Conservation (phyloP, 92 coral and sea anemone genomes). For the Palythoa grandiflora region DNA sequence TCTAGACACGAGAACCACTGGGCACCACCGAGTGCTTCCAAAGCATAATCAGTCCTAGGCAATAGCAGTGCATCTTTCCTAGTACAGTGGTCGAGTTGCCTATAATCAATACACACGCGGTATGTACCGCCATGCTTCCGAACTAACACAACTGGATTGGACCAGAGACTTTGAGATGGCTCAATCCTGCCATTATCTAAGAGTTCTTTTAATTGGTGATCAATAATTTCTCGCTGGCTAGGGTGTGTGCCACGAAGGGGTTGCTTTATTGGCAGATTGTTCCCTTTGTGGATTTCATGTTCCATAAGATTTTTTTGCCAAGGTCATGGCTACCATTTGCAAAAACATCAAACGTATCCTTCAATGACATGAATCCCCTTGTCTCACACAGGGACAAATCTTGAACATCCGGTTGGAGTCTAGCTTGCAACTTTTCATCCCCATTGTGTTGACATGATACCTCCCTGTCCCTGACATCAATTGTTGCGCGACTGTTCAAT, state of each 20-base stretch:
- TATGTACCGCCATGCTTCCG: slow-evolving; percentile 51
- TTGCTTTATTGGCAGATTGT: slow-evolving; percentile 40
- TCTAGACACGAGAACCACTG: slow-evolving; percentile 1
- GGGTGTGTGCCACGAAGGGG: slow-evolving; percentile 40
- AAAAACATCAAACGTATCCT: slow-evolving; percentile 40
- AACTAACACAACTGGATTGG: slow-evolving; percentile 64
- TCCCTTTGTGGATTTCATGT: slow-evolving; percentile 44
- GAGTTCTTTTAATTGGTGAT: slow-evolving; percentile 56
- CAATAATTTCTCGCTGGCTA: slow-evolving; percentile 25
- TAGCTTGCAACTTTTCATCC: slow-evolving; percentile 17
- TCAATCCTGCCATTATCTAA: slow-evolving; percentile 27
- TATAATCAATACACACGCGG: slow-evolving; percentile 59
- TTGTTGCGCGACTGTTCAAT: not conserved
- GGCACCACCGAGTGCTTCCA: slow-evolving; percentile 54
- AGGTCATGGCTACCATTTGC: slow-evolving; percentile 46
- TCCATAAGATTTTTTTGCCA: slow-evolving; percentile 34
- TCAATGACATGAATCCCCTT: slow-evolving; percentile 23
- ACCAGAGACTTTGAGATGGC: slow-evolving; percentile 53
- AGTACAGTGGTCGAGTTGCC: slow-evolving; percentile 53
- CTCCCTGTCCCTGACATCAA: slow-evolving; percentile 7
- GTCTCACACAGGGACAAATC: slow-evolving; percentile 2
- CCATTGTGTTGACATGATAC: slow-evolving; percentile 12
- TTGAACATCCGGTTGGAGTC: slow-evolving; percentile 4
- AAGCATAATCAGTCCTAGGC: slow-evolving; percentile 59
- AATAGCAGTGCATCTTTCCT: slow-evolving; percentile 62